A percentile compares a stretch with the other conserved stretches of the same genome.
Conservation (phyloP, 2,797 vertebrate species). For the Cheirogaleus major region DNA sequence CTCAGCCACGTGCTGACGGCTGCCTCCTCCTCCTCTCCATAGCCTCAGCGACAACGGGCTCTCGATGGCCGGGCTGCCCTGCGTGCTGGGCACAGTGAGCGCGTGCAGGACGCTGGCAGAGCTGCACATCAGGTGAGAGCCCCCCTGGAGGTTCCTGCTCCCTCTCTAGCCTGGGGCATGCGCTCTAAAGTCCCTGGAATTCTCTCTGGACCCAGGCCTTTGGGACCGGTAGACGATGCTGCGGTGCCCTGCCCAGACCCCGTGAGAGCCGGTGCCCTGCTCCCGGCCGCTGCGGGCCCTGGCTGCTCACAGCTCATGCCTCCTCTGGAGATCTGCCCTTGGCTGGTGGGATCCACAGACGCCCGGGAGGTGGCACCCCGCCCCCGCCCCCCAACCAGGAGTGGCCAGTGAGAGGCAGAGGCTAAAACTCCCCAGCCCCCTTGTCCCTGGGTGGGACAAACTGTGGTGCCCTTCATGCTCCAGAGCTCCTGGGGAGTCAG, state of each 20-base stretch:
- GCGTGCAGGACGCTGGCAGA: conserved; percentile 79
- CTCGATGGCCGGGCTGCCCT: conserved; percentile 80
- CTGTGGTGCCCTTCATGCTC: no score
- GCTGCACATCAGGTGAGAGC: conserved; percentile 87
- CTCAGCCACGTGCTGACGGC: neutral
- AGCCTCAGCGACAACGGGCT: conserved; percentile 87
- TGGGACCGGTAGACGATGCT: neutral
- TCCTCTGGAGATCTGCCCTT: neutral
- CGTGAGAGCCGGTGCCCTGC: rapidly evolving
- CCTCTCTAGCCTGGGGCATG: neutral
- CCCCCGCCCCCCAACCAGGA: neutral
- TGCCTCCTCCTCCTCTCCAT: neutral
- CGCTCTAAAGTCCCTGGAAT: neutral
- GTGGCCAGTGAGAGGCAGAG: neutral
- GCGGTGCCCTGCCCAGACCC: rapidly evolving
- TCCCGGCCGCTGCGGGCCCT: neutral
- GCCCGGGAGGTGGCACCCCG: neutral
- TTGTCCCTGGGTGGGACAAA: neutral
- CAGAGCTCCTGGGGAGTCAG: neutral
- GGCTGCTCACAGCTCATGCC: neutral
- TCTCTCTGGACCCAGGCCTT: neutral
- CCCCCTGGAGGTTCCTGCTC: rapidly evolving
- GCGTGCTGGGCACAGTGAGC: conserved; percentile 81
- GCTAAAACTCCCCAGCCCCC: neutral
- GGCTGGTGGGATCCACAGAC: neutral